These are phyloP conservation scores for Rhinogobius similis DNA, from an alignment of 2,113 vertebrate genomes.

Conservation along the genomic window DNA sequence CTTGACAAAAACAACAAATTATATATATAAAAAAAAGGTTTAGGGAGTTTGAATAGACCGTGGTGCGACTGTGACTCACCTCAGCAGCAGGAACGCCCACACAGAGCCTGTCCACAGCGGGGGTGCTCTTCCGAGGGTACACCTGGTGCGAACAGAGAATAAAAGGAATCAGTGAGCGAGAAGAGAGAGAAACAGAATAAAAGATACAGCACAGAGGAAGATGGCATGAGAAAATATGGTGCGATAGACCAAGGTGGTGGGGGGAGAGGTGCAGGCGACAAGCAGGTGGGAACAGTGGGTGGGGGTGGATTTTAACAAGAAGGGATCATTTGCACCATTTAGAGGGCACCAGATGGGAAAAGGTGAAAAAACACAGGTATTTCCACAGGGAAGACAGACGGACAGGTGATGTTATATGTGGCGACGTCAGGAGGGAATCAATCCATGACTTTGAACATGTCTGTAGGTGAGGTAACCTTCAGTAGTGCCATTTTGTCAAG, in stretches of 20 bases:
- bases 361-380: conserved; percentile 21
- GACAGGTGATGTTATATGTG: conserved; percentile 39
- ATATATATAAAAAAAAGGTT: conserved; percentile 22
- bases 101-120: conserved; percentile 92
- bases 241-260: conserved; percentile 50
- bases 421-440: conserved; percentile 41
- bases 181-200: conserved; percentile 31
- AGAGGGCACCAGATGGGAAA: conserved; percentile 57
- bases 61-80: conserved; percentile 76
- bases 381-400: conserved; percentile 1
- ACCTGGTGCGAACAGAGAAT: conserved; percentile 79
- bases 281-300: conserved; percentile 30
- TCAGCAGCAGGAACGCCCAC: conserved; percentile 94
- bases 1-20: too few species aligned
- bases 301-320: conserved; percentile 39
- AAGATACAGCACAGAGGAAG: conserved; percentile 38
- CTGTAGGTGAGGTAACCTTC: conserved; percentile 28
- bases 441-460: conserved; percentile 30
- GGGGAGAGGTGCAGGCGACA: conserved; percentile 40
- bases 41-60: conserved; percentile 24
- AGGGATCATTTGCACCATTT: conserved; percentile 53
- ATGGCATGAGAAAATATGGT: conserved; percentile 47
- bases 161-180: conserved; percentile 56
- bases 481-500: background rate
- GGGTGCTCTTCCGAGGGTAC: conserved; percentile 89